These are phyloP conservation scores for Meteorus colon DNA, from an alignment of 2,888 invertebrate genomes.

Conservation along the genomic window DNA sequence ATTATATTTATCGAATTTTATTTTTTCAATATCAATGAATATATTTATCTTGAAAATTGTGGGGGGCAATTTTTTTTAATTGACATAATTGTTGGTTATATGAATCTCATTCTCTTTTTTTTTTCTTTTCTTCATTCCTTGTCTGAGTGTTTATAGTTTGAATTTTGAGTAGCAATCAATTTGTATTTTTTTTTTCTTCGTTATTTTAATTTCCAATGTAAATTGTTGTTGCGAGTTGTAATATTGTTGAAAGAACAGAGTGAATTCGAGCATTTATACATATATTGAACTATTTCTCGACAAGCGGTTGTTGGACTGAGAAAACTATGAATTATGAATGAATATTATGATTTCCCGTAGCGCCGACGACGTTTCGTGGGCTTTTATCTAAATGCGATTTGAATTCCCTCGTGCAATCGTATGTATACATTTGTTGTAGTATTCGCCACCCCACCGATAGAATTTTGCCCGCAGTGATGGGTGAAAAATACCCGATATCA, in stretches of 20 bases:
- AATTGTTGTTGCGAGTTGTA: slow-evolving; percentile 2
- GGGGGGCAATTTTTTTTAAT: neutral
- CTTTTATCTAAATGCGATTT: slow-evolving; percentile 59
- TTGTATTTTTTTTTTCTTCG: neutral
- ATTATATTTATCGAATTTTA: slow-evolving; percentile 13
- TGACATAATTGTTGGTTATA: neutral
- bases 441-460: slow-evolving; percentile 15
- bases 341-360: slow-evolving; percentile 56
- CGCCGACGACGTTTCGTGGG: slow-evolving; percentile 53
- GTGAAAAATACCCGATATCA: slow-evolving; percentile 29
- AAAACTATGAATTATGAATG: slow-evolving; percentile 60
- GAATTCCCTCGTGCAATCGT: slow-evolving; percentile 50
- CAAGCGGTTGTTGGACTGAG: slow-evolving; percentile 21
- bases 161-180: neutral
- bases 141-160: neutral
- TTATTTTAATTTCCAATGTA: neutral
- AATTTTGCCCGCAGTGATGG: slow-evolving; percentile 19
- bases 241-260: slow-evolving; percentile 19
- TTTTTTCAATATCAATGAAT: slow-evolving; percentile 6
- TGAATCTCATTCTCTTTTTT: neutral
- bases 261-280: slow-evolving; percentile 34
- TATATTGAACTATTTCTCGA: slow-evolving; percentile 41
- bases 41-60: neutral
- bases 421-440: slow-evolving; percentile 31
- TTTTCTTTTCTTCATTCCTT: neutral